Evolutionary conservation across 2,113 vertebrate genomes (phyloP), one percentile per base, ranked within the genome.

Genomic region (Camarhynchus parvulus): DNA sequence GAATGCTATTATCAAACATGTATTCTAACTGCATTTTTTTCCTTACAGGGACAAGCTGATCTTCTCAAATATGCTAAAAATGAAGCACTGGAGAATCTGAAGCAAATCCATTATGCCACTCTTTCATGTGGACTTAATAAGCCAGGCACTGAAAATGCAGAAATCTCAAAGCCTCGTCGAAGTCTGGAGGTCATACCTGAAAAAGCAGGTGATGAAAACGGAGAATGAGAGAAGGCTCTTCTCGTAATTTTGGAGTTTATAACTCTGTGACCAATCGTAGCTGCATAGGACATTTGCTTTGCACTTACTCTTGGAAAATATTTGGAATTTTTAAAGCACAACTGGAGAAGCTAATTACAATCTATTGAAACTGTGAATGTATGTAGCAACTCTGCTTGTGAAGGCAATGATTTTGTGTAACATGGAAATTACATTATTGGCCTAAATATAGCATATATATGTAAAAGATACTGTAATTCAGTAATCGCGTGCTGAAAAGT

Each of bases 91-190:
- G 99, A 99, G 94, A 99, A 99, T 97, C 97, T 99, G 73, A 99
- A 99, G 95, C 99, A 99, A 98, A 99, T 99, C 97, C 99, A 99
- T 97, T 99, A 98, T 49, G 98, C 99, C 11, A 98, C 98, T 20
- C 96, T 99, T 87, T 98, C 99, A 0, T 99, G 99, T 92, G 98
- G 98, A 92, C 98, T 99, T 93, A 98, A 97, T 88, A 99, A 99
- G 75, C 98, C 98, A 18, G 97, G 98, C 90, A 96, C 98, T 31
- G 98, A 98, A 96, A 95, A 95, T 18, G 5, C 96, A 10, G 97
- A 90, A 10, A 81, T 85, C 12, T 94, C 98, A 94, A 99, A 95
- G 94, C 93, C 98, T 30, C 96, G 98, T 44, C 97, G 98, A 89
- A 99, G 98, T 95, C 97, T 99, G 12, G 99, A 99, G 90, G 99